These are phyloP conservation scores for Synanthedon myopaeformis DNA, from an alignment of 2,888 invertebrate genomes.

Conservation along the genomic window DNA sequence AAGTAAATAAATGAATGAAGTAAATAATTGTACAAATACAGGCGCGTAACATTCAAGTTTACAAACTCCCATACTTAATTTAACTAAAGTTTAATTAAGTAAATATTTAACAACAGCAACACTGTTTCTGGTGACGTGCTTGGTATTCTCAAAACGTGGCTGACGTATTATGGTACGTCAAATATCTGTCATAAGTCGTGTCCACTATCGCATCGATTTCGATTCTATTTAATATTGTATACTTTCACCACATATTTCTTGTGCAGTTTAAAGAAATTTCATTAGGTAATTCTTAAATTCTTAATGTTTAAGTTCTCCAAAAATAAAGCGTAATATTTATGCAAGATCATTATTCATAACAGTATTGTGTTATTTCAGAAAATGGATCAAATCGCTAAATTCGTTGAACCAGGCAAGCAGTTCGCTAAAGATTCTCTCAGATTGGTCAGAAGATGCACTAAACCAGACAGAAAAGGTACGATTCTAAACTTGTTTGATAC, in stretches of 20 bases:
- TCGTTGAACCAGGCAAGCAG: conserved; percentile 94
- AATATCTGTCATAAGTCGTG: neutral
- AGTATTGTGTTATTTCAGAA: conserved; percentile 35
- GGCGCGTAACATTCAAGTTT: too few species aligned
- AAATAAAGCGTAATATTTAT: neutral
- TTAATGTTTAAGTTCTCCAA: neutral
- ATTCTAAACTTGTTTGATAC: neutral
- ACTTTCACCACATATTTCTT: neutral
- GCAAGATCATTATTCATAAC: neutral
- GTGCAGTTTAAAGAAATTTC: neutral
- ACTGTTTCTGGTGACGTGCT: conserved; percentile 47
- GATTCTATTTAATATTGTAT: neutral
- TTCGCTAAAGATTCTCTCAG: conserved; percentile 99
- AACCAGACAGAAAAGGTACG: conserved; percentile 97
- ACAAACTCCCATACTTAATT: too few species aligned
- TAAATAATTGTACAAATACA: too few species aligned
- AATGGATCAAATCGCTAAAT: conserved; percentile 98
- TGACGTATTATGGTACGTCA: conserved; percentile 36
- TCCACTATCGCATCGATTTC: neutral
- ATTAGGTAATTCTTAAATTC: neutral
- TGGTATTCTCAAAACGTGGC: conserved; percentile 57
- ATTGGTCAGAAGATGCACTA: conserved; percentile 98
- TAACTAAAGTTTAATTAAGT: too few species aligned
- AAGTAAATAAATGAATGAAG: too few species aligned
- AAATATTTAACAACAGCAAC: conserved; percentile 18